Evolutionary conservation across 2,888 invertebrate genomes (phyloP).

Genomic region (Schizaphis graminum): DNA sequence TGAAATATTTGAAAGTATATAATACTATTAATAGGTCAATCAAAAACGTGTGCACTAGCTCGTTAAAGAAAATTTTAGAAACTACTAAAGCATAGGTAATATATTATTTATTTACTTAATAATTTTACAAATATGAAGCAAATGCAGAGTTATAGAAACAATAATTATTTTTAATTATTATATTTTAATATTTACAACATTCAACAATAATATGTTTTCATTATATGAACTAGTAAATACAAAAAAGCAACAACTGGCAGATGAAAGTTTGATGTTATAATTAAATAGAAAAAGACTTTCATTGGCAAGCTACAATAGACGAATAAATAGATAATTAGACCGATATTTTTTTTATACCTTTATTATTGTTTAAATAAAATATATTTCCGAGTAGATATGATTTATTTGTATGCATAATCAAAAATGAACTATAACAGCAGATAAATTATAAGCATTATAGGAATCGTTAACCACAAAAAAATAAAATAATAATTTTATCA

Average conservation of each 20-base stretch:
- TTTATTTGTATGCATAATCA: background rate
- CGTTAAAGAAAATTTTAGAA: background rate
- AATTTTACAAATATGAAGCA: background rate
- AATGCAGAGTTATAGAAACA: background rate
- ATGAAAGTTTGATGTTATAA: background rate
- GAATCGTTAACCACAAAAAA: background rate
- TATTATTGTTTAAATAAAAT: background rate
- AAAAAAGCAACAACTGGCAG: background rate
- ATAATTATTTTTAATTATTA: background rate
- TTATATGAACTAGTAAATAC: background rate
- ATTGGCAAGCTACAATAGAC: background rate
- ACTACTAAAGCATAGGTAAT: background rate
- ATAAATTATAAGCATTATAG: background rate
- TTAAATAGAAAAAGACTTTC: background rate
- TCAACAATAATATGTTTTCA: background rate
- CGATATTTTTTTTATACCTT: background rate
- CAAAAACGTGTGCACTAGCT: background rate
- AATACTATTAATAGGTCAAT: background rate
- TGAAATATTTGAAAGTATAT: background rate
- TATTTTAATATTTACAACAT: background rate
- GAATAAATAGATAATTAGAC: background rate
- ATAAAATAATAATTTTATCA: background rate
- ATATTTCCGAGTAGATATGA: background rate
- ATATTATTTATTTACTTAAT: background rate
- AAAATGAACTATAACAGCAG: background rate